A percentile compares a stretch with the other conserved stretches of the same genome.
phyloP scores from a whole-genome alignment of 1,140 invertebrate species.

The Dendroctonus valens region DNA sequence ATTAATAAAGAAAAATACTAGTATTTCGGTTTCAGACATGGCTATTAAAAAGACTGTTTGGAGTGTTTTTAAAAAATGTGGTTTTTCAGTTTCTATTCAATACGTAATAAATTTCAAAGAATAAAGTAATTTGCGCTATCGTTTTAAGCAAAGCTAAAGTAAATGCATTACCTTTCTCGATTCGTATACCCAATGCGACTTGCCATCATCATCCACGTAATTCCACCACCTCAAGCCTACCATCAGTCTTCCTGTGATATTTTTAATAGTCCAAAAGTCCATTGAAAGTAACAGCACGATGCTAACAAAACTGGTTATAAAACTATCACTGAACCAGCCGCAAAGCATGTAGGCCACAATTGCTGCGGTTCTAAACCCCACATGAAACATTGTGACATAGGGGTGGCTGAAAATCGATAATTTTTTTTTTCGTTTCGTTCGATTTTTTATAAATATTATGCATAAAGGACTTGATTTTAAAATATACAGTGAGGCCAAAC shows the following conservation, averaged over 20 bases:
- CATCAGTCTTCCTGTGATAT: constrained; percentile 91
- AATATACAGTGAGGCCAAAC: too few relatives aligned
- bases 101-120: too few relatives aligned
- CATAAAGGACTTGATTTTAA: too few relatives aligned
- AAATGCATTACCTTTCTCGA: constrained; percentile 72
- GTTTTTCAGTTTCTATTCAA: too few relatives aligned
- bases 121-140: too few relatives aligned
- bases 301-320: constrained; percentile 89
- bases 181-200: constrained; percentile 97
- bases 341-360: constrained; percentile 86
- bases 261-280: constrained; percentile 99
- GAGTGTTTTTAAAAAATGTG: too few relatives aligned
- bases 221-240: constrained; percentile 99
- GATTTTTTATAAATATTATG: constrained; percentile 7
- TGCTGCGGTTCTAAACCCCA: constrained; percentile 80
- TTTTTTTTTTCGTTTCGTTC: too few relatives aligned
- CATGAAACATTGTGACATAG: constrained; percentile 81
- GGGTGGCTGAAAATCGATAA: constrained; percentile 73
- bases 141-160: neutral
- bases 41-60: too few relatives aligned
- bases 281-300: constrained; percentile 88
- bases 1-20: too few relatives aligned
- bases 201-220: constrained; percentile 94
- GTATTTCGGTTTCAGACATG: too few relatives aligned
- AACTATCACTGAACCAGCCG: constrained; percentile 82